phyloP scores from a whole-genome alignment of 2,888 invertebrate genomes.

The Acanthosoma haemorrhoidale region DNA sequence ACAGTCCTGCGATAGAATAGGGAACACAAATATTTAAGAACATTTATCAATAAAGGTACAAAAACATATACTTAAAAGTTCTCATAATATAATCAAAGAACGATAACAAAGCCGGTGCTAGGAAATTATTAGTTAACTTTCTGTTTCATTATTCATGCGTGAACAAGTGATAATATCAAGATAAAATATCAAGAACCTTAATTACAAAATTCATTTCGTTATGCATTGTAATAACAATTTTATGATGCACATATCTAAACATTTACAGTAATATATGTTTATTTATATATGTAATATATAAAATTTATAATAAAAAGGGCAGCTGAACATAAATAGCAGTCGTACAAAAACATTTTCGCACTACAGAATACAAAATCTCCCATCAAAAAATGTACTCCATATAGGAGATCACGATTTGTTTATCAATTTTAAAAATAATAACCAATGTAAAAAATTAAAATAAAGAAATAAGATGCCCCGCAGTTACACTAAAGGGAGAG shows the following conservation, averaged over 20 bases:
- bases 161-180: slow-evolving; percentile 7
- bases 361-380: slow-evolving; percentile 18
- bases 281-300: slow-evolving; percentile 19
- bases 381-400: background rate
- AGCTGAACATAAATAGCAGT: slow-evolving; percentile 28
- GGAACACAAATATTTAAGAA: slow-evolving; percentile 12
- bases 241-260: slow-evolving; percentile 13
- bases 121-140: background rate
- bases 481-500: background rate
- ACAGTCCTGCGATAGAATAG: background rate
- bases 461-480: background rate
- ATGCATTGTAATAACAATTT: slow-evolving; percentile 5
- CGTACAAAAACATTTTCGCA: slow-evolving; percentile 24
- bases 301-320: slow-evolving; percentile 28
- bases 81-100: slow-evolving; percentile 21
- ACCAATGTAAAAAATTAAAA: background rate
- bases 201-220: slow-evolving; percentile 1
- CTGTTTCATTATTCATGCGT: slow-evolving; percentile 22
- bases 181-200: slow-evolving; percentile 18
- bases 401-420: background rate
- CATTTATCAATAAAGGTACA: slow-evolving; percentile 13
- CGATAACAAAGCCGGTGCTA: slow-evolving; percentile 19
- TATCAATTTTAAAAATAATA: slow-evolving; percentile 1
- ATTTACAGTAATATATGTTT: slow-evolving; percentile 4
- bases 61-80: slow-evolving; percentile 17